A percentile compares a stretch with the other conserved stretches of the same genome.
Evolutionary conservation across 2,888 invertebrate species (phyloP).

Genomic region (Xanthia icteritia): DNA sequence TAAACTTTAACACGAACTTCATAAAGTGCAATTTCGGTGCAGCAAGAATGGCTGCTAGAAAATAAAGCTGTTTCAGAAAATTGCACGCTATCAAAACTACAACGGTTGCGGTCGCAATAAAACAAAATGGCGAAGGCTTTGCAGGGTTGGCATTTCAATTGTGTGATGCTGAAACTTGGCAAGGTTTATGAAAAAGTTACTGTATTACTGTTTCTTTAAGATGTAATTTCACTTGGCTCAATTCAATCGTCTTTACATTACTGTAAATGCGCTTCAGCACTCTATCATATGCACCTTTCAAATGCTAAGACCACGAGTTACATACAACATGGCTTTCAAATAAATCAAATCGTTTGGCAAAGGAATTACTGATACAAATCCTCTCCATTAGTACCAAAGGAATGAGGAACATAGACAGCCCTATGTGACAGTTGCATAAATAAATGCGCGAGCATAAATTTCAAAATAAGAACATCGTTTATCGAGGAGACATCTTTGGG

Average conservation of each 20-base stretch:
- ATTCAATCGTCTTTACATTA: not conserved
- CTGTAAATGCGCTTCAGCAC: conserved; percentile 22
- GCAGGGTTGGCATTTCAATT: conserved; percentile 61
- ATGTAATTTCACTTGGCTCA: not conserved
- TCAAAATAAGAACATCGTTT: conserved; percentile 81
- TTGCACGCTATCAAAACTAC: conserved; percentile 70
- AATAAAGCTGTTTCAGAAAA: conserved; percentile 85
- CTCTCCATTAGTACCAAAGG: conserved; percentile 48
- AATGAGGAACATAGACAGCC: conserved; percentile 63
- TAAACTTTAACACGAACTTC: conserved; percentile 64
- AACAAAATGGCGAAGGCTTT: conserved; percentile 80
- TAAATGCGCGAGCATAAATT: conserved; percentile 80
- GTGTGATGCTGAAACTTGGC: conserved; percentile 6
- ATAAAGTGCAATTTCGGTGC: conserved; percentile 64
- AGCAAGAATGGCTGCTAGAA: conserved; percentile 74
- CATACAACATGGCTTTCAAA: conserved; percentile 33
- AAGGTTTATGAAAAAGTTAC: not conserved
- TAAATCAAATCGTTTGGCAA: conserved; percentile 50
- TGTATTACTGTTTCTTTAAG: not conserved
- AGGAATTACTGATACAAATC: conserved; percentile 51
- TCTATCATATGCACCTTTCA: conserved; percentile 31
- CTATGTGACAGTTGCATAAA: conserved; percentile 71
- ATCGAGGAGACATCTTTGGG: conserved; percentile 65
- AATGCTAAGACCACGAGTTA: conserved; percentile 41
- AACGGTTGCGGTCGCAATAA: conserved; percentile 82